Evolutionary conservation across 2,888 invertebrate species (phyloP), one percentile per base, ranked within the genome.

Genomic region (Drosophila longiperda): DNA sequence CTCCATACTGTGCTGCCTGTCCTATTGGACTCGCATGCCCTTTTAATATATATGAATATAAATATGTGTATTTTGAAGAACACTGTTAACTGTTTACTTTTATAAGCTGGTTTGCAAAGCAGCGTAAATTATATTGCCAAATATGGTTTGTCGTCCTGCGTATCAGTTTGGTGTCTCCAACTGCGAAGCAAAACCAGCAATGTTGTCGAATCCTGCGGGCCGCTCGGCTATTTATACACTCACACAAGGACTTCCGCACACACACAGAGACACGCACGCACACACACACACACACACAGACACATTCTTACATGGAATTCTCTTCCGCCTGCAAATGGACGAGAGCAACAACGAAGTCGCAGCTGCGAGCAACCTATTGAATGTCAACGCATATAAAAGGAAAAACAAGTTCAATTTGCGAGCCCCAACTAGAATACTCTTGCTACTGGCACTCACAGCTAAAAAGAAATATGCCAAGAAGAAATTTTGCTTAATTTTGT

Each of bases 171-270:
- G 6, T 29, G 29, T 6, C 29, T 54, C 65, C 60, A 68, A 59
- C 55, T 48, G 76, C 68, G 55, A 60, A 68, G 64, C 74, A 62
- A 69, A 64, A 60, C 69, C 72, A 69, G 66, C 74, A 62, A 78
- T 78, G 72, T 78, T 75, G 65, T 73, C 75, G 78, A 75, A 66
- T 83, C 78, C 87, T 78, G 61, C 57, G 65, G 80, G 70, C 62
- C 53, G 71, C 71, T 78, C 71, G 79, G 75, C 89, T 90, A 89
- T 87, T 87, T 87, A 90, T 87, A 87, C 62, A 73, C 70, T 62
- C 63, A 55, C 54, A 58, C 54, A 66, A 33, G 12, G 49, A 50
- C 48, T 57, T 42, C 48, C 36, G 58, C 66, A 57, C 49, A 58
- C 73, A 52, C 68, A 36, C 52, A 38, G 54, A 29, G 38, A 40